A percentile compares a stretch with the other conserved stretches of the same genome.
Evolutionary conservation across 2,888 invertebrate species (phyloP).

Genomic region (Andrena flavipes): DNA sequence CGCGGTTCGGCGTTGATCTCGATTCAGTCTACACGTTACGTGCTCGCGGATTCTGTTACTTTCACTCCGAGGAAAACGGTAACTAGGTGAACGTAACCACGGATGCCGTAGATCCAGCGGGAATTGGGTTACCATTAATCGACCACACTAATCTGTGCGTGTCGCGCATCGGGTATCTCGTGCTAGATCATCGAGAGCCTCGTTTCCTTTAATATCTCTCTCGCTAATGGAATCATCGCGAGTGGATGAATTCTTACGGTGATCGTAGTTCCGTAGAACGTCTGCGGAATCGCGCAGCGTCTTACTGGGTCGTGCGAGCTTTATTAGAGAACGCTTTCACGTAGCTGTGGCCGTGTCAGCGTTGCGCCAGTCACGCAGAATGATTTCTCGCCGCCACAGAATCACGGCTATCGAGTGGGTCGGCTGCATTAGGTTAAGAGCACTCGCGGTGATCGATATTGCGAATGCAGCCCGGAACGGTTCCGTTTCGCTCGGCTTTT

Average conservation of each 20-base stretch:
- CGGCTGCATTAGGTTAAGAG: constrained; percentile 11
- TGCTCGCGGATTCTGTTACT: constrained; percentile 14
- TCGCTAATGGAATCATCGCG: neutral
- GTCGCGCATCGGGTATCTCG: neutral
- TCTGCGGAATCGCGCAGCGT: neutral
- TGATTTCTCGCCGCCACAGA: constrained; percentile 15
- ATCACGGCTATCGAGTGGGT: constrained; percentile 14
- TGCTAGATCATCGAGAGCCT: neutral
- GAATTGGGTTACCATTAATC: constrained; percentile 28
- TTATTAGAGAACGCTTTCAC: neutral
- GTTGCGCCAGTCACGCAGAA: neutral
- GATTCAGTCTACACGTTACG: neutral
- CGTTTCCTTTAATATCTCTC: neutral
- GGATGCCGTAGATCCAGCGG: neutral
- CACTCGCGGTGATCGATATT: constrained; percentile 28
- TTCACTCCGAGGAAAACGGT: constrained; percentile 32
- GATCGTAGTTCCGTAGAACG: neutral
- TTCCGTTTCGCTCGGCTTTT: constrained; percentile 14
- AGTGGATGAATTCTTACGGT: neutral
- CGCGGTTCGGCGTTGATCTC: neutral
- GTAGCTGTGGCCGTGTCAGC: neutral
- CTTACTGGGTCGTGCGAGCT: neutral
- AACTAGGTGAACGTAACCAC: neutral
- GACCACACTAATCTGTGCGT: constrained; percentile 23
- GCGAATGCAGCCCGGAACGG: neutral